phyloP scores from a whole-genome alignment of 1,140 invertebrate species.

The Aethina tumida region DNA sequence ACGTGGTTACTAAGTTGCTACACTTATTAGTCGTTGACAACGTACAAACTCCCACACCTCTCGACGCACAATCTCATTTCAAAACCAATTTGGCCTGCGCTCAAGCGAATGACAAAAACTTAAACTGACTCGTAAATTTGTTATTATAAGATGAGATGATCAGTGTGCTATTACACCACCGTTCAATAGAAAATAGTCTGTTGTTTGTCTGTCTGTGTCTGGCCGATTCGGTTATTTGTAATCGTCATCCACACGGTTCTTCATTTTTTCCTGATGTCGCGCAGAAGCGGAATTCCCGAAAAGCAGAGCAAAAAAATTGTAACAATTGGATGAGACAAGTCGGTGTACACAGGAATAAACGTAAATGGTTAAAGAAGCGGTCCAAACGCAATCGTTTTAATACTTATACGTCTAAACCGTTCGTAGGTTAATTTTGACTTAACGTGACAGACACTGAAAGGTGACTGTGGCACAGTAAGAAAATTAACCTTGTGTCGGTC shows the following conservation, averaged over 20 bases:
- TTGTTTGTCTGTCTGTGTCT: too few species aligned
- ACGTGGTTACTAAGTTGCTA: not conserved
- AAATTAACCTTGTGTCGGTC: not conserved
- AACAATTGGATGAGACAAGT: constrained; percentile 21
- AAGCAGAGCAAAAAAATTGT: constrained; percentile 13
- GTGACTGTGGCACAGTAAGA: not conserved
- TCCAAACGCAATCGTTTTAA: too few species aligned
- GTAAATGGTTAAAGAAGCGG: not conserved
- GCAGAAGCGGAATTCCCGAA: constrained; percentile 21
- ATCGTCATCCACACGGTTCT: constrained; percentile 34
- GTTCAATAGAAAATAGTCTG: constrained; percentile 9
- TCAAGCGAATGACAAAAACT: constrained; percentile 9
- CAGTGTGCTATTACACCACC: constrained; percentile 30
- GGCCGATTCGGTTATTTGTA: constrained; percentile 24
- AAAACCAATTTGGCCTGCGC: constrained; percentile 6
- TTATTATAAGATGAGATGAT: constrained; percentile 14
- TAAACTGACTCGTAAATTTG: constrained; percentile 8
- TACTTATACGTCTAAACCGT: not conserved
- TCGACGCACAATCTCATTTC: constrained; percentile 9
- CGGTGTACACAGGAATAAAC: constrained; percentile 29
- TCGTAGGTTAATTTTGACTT: not conserved
- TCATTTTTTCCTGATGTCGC: constrained; percentile 32
- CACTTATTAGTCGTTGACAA: not conserved
- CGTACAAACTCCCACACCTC: constrained; percentile 8
- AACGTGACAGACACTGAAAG: not conserved